Evolutionary conservation across 2,113 vertebrate genomes (phyloP).

Genomic region (Thinocorus orbignyianus): DNA sequence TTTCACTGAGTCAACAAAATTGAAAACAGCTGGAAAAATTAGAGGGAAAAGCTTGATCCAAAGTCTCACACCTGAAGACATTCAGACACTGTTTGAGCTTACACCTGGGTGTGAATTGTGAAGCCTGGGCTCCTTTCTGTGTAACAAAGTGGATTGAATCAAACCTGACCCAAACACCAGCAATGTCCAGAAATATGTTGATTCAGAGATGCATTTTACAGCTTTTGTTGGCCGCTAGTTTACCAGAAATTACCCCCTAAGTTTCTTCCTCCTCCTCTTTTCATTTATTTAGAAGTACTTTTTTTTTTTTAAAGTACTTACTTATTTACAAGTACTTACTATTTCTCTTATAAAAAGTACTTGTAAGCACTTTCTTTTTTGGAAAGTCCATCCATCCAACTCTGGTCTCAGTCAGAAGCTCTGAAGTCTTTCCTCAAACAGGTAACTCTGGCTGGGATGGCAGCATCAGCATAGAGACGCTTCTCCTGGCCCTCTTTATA

Average conservation of each 20-base stretch:
- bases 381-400: neutral
- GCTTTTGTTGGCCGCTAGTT: neutral
- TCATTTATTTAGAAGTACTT: neutral
- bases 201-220: neutral
- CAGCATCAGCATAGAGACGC: neutral
- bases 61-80: neutral
- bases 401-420: neutral
- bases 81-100: neutral
- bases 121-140: neutral
- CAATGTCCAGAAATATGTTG: neutral
- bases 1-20: neutral
- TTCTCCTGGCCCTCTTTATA: neutral
- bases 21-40: neutral
- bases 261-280: neutral
- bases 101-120: neutral
- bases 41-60: neutral
- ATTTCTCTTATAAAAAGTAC: neutral
- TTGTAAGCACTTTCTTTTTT: neutral
- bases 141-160: neutral
- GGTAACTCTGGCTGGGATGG: neutral
- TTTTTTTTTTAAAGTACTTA: neutral
- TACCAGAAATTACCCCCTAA: neutral
- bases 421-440: neutral
- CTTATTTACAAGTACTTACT: neutral
- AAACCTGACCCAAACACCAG: neutral